These are phyloP conservation scores for Falco naumanni DNA, from an alignment of 2,797 vertebrate species.

Conservation along the genomic window DNA sequence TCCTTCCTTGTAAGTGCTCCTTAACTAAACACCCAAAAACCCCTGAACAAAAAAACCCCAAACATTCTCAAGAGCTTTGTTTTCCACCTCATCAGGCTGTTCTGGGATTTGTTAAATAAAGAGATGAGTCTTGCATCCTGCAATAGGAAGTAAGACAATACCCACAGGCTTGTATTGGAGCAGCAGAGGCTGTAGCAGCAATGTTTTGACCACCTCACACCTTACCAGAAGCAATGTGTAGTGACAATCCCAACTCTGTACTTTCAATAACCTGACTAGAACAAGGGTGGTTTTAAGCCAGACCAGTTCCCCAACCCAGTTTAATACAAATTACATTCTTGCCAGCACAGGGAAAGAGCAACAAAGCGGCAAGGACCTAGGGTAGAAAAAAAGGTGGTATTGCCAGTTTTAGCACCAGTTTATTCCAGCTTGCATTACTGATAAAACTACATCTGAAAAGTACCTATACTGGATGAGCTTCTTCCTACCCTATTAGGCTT, in stretches of 20 bases:
- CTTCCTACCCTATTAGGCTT: neutral
- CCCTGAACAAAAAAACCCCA: neutral
- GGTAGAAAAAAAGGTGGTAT: accelerated
- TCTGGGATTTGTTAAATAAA: neutral
- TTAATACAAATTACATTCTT: neutral
- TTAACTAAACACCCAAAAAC: neutral
- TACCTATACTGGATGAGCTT: neutral
- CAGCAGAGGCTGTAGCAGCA: neutral
- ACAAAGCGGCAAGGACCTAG: neutral
- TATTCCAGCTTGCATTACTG: neutral
- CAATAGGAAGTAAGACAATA: neutral
- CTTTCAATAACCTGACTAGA: neutral
- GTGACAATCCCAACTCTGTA: neutral
- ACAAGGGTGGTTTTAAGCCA: neutral
- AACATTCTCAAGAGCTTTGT: neutral
- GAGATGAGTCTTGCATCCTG: neutral
- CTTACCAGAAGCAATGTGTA: neutral
- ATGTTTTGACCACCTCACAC: neutral
- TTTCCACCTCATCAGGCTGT: neutral
- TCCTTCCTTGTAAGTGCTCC: neutral
- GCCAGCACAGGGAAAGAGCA: neutral
- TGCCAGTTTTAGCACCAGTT: neutral
- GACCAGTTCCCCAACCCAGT: neutral
- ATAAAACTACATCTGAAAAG: neutral
- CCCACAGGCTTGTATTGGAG: neutral